Evolutionary conservation across 2,113 vertebrate genomes (phyloP).

Genomic region (Trogon melanurus): DNA sequence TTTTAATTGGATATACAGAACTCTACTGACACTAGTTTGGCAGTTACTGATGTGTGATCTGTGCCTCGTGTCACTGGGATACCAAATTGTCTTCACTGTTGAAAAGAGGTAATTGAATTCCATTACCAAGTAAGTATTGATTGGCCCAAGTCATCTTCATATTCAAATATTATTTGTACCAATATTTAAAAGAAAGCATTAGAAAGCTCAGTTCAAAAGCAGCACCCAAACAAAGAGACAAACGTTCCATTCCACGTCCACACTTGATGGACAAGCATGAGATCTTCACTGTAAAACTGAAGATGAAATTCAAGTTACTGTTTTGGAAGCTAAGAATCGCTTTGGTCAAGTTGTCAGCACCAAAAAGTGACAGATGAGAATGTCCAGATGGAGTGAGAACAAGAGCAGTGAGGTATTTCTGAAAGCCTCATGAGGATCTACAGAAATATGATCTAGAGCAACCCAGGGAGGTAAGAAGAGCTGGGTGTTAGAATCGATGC

Average conservation of each 20-base stretch:
- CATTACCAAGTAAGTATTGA: not conserved
- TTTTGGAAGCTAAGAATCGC: not conserved
- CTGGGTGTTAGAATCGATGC: not conserved
- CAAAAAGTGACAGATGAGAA: not conserved
- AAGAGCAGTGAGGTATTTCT: not conserved
- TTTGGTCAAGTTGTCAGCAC: not conserved
- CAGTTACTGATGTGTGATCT: not conserved
- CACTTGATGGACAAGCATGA: not conserved
- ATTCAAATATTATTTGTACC: not conserved
- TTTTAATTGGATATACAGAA: not conserved
- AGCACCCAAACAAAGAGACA: not conserved
- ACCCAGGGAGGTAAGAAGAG: not conserved
- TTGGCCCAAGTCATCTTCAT: not conserved
- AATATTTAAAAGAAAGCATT: not conserved
- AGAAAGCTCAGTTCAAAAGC: not conserved
- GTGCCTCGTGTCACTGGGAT: accelerated
- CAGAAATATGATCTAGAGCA: not conserved
- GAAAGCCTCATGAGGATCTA: not conserved
- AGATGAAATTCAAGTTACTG: not conserved
- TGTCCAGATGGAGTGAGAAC: not conserved
- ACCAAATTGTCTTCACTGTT: not conserved
- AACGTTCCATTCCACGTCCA: not conserved
- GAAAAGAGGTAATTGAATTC: not conserved
- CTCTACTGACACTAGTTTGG: not conserved
- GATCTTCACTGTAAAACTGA: not conserved